Percentiles rank a stretch among this genome's conserved stretches.
Conservation (phyloP, 2,888 invertebrate species). For the Leptopterna dolabrata region DNA sequence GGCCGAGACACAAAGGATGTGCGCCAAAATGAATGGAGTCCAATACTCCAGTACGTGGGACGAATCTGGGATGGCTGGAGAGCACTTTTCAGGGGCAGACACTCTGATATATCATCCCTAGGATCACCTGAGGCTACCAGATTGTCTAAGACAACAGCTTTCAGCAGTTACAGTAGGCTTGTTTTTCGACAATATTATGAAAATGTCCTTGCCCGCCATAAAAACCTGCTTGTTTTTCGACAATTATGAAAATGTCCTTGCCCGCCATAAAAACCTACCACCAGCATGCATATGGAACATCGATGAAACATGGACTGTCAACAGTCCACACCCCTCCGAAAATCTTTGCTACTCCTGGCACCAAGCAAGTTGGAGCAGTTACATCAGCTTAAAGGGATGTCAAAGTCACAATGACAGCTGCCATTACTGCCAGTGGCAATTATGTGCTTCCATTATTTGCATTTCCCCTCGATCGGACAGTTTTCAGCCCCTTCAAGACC, state of each 20-base stretch:
- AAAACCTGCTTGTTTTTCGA: not conserved
- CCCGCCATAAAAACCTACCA: slow-evolving; percentile 42
- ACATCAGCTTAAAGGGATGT: slow-evolving; percentile 64
- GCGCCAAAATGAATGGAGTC: too few relatives aligned
- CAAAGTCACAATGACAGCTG: slow-evolving; percentile 61
- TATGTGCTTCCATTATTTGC: too few relatives aligned
- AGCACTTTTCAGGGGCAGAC: slow-evolving; percentile 36
- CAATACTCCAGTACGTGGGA: slow-evolving; percentile 57
- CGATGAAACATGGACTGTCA: slow-evolving; percentile 62
- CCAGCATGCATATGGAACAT: slow-evolving; percentile 62
- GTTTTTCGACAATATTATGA: not conserved
- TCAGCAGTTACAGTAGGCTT: not conserved
- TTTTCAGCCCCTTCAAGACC: not conserved
- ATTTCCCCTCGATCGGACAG: slow-evolving; percentile 58
- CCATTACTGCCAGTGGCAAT: slow-evolving; percentile 62
- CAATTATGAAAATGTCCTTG: slow-evolving; percentile 45
- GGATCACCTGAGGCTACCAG: slow-evolving; percentile 37
- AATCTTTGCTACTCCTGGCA: slow-evolving; percentile 60
- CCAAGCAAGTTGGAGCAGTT: slow-evolving; percentile 62
- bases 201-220: slow-evolving; percentile 53
- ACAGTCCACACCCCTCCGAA: slow-evolving; percentile 62
- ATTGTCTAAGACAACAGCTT: not conserved
- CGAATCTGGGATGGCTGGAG: slow-evolving; percentile 54
- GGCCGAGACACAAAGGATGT: too few relatives aligned
- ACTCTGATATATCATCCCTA: slow-evolving; percentile 26